Evolutionary conservation across 2,888 invertebrate species (phyloP).

Genomic region (Drosophila neonasuta): DNA sequence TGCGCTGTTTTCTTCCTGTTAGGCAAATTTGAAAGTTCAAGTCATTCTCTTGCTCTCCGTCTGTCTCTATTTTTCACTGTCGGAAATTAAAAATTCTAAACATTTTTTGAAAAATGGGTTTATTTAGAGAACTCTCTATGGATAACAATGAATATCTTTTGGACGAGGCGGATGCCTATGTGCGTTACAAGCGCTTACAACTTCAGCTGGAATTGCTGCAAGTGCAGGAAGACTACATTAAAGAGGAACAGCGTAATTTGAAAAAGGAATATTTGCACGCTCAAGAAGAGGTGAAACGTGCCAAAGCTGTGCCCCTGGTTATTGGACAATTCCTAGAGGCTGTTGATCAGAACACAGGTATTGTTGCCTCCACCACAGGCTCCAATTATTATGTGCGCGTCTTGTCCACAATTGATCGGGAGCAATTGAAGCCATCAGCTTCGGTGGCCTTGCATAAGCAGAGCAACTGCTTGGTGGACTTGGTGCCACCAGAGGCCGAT

Average conservation of each 20-base stretch:
- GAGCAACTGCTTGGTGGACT: conserved; percentile 99
- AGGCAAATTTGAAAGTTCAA: conserved; percentile 55
- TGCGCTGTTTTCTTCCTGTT: not conserved
- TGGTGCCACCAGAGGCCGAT: conserved; percentile 99
- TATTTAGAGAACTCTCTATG: not conserved
- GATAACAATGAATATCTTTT: conserved; percentile 72
- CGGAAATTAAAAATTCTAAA: not conserved
- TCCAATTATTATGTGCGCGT: conserved; percentile 83
- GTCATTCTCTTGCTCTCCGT: conserved; percentile 47
- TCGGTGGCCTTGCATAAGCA: conserved; percentile 99
- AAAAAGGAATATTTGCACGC: conserved; percentile 99
- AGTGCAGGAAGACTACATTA: conserved; percentile 99
- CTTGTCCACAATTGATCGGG: conserved; percentile 98
- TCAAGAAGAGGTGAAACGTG: conserved; percentile 98
- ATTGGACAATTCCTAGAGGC: conserved; percentile 99
- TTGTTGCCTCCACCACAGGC: conserved; percentile 98
- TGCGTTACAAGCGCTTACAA: conserved; percentile 98
- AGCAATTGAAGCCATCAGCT: conserved; percentile 98
- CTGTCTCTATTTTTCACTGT: not conserved
- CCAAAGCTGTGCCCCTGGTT: conserved; percentile 99
- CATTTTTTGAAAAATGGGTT: conserved; percentile 13
- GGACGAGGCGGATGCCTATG: conserved; percentile 95
- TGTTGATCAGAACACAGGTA: conserved; percentile 99
- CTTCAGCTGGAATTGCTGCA: conserved; percentile 97
- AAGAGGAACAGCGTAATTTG: conserved; percentile 98